A percentile compares a stretch with the other conserved stretches of the same genome.
phyloP scores from a whole-genome alignment of 92 coral and sea anemone species.

The Phenganax stokvisi region DNA sequence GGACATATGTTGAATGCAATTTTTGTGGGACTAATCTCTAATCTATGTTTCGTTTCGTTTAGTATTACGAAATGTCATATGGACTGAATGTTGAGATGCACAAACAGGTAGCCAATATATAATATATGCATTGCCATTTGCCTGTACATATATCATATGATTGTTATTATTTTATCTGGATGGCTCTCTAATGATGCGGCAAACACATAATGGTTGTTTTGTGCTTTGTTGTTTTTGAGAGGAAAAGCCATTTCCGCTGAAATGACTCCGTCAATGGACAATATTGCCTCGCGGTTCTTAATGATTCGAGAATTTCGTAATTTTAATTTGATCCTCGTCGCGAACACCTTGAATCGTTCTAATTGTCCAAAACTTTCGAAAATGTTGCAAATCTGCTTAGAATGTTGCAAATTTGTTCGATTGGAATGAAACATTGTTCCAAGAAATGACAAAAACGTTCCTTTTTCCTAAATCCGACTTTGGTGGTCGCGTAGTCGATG shows the following conservation, averaged over 20 bases:
- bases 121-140: conserved; percentile 26
- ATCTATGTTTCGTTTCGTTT: conserved; percentile 49
- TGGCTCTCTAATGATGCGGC: conserved; percentile 18
- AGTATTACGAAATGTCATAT: conserved; percentile 99
- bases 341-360: not conserved
- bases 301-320: conserved; percentile 19
- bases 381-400: not conserved
- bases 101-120: conserved; percentile 68
- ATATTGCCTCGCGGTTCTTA: conserved; percentile 18
- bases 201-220: conserved; percentile 11
- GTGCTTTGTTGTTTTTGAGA: conserved; percentile 37
- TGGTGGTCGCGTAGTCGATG: conserved; percentile 10
- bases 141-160: conserved; percentile 24
- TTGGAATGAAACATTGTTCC: not conserved
- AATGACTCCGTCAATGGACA: not conserved
- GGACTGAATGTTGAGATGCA: conserved; percentile 99
- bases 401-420: not conserved
- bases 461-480: conserved; percentile 2
- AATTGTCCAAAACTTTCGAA: not conserved
- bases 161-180: conserved; percentile 30
- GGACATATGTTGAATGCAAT: not conserved
- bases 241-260: conserved; percentile 40
- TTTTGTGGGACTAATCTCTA: not conserved
- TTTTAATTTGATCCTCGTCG: conserved; percentile 10
- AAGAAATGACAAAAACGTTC: not conserved